Percentiles rank a stretch among this genome's conserved stretches.
Evolutionary conservation across 2,888 invertebrate genomes (phyloP).

Genomic region (Lepidonotus clava): DNA sequence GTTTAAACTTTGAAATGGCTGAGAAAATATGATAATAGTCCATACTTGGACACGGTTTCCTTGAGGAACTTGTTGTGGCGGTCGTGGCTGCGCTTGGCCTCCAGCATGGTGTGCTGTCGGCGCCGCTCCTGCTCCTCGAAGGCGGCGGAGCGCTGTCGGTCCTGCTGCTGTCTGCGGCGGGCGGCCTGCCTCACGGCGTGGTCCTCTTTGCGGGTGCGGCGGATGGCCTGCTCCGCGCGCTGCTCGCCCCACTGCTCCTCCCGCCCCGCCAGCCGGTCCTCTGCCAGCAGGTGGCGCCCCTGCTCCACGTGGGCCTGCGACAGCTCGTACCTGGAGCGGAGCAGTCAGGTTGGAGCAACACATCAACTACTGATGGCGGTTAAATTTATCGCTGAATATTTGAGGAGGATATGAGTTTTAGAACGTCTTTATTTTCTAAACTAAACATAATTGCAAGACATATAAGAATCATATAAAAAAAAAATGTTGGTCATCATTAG

Average conservation of each 20-base stretch:
- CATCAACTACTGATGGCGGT: too few relatives aligned
- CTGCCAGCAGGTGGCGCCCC: slow-evolving; percentile 76
- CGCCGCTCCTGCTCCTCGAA: slow-evolving; percentile 66
- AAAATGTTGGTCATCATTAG: too few relatives aligned
- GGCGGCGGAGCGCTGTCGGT: slow-evolving; percentile 63
- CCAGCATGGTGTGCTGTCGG: slow-evolving; percentile 68
- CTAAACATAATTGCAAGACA: too few relatives aligned
- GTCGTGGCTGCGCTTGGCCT: slow-evolving; percentile 73
- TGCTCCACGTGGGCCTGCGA: slow-evolving; percentile 76
- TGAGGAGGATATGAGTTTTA: too few relatives aligned
- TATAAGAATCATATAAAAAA: too few relatives aligned
- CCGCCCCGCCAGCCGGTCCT: slow-evolving; percentile 75
- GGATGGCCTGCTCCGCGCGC: slow-evolving; percentile 71
- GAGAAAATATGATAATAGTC: not conserved
- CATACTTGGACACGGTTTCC: slow-evolving; percentile 76
- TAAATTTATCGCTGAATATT: too few relatives aligned
- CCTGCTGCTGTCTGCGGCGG: slow-evolving; percentile 62
- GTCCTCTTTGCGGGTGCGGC: slow-evolving; percentile 73
- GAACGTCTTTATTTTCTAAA: too few relatives aligned
- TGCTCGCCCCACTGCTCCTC: slow-evolving; percentile 73
- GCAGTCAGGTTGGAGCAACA: too few relatives aligned
- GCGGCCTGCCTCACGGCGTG: slow-evolving; percentile 69
- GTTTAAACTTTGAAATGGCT: not conserved
- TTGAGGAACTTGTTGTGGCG: slow-evolving; percentile 73
- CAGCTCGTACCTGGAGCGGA: slow-evolving; percentile 63